Percentiles rank a stretch among this genome's conserved stretches.
Conservation (phyloP, 2,113 vertebrate genomes). For the Prinia subflava region DNA sequence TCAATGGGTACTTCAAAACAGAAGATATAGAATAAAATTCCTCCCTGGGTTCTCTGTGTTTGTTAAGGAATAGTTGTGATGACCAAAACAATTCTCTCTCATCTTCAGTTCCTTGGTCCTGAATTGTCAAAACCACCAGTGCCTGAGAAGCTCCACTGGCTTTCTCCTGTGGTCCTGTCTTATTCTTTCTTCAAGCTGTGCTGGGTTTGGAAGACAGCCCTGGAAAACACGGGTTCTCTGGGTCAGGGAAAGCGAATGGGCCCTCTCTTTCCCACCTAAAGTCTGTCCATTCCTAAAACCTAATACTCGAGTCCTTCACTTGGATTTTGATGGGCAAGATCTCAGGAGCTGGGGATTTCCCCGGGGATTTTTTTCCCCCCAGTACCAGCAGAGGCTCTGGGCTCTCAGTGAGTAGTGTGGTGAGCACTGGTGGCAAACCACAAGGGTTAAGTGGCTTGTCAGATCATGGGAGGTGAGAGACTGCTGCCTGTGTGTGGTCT, state of each 20-base stretch:
- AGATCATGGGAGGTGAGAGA: not conserved
- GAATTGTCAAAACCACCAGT: not conserved
- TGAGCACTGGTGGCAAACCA: not conserved
- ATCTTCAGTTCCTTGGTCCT: not conserved
- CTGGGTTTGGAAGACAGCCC: not conserved
- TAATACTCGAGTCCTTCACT: not conserved
- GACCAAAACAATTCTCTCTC: not conserved
- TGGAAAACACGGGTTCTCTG: not conserved
- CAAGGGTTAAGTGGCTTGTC: slow-evolving; percentile 20
- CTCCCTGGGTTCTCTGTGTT: not conserved
- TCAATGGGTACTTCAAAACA: not conserved
- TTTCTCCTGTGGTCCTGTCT: not conserved
- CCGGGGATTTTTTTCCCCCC: not conserved
- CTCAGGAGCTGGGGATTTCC: slow-evolving; percentile 21
- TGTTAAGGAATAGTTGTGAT: not conserved
- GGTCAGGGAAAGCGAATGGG: not conserved
- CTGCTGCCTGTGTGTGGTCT: slow-evolving; percentile 32
- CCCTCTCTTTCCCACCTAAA: not conserved
- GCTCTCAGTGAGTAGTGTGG: not conserved
- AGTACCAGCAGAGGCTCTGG: not conserved
- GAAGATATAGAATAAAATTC: not conserved
- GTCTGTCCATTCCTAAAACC: not conserved
- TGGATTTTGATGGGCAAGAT: not conserved
- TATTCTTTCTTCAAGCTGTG: not conserved
- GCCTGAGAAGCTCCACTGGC: not conserved